These are phyloP conservation scores for Cyanoliseus patagonus DNA, from an alignment of 2,113 vertebrate species.

Conservation along the genomic window DNA sequence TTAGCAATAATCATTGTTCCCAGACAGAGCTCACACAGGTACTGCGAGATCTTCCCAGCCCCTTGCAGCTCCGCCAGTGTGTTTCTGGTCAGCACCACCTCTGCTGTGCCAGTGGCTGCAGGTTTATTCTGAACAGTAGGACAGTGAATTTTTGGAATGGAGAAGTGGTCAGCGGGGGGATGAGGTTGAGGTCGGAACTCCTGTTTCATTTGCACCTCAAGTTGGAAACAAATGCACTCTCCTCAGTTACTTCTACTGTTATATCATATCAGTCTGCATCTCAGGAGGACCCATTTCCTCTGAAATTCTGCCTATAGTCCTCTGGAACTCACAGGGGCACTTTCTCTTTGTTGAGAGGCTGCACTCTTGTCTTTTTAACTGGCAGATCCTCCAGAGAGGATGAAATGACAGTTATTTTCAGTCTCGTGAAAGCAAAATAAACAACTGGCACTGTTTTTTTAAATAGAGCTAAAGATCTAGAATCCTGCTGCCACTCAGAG, in stretches of 20 bases:
- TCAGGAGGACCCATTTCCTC: not conserved
- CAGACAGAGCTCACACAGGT: not conserved
- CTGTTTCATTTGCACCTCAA: not conserved
- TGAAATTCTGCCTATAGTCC: not conserved
- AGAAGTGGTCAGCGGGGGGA: conserved; percentile 28
- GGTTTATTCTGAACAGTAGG: conserved; percentile 23
- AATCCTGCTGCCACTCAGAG: conserved; percentile 44
- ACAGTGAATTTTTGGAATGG: conserved; percentile 5
- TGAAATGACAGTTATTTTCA: conserved; percentile 15
- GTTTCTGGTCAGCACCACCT: not conserved
- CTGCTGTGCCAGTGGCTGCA: not conserved
- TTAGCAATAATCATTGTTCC: conserved; percentile 23
- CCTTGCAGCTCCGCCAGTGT: not conserved
- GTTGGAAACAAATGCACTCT: conserved; percentile 4
- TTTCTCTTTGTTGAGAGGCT: not conserved
- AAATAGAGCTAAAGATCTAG: conserved; percentile 26
- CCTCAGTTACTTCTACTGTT: not conserved
- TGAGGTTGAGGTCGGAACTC: not conserved
- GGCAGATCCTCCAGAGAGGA: not conserved
- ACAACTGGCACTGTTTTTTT: conserved; percentile 45
- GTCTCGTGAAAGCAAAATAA: conserved; percentile 21
- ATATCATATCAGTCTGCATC: not conserved
- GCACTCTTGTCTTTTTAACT: not conserved
- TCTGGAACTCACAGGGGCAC: not conserved
- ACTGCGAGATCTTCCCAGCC: not conserved